phyloP scores from a whole-genome alignment of 1,140 invertebrate genomes.

The Neodiprion virginianus region DNA sequence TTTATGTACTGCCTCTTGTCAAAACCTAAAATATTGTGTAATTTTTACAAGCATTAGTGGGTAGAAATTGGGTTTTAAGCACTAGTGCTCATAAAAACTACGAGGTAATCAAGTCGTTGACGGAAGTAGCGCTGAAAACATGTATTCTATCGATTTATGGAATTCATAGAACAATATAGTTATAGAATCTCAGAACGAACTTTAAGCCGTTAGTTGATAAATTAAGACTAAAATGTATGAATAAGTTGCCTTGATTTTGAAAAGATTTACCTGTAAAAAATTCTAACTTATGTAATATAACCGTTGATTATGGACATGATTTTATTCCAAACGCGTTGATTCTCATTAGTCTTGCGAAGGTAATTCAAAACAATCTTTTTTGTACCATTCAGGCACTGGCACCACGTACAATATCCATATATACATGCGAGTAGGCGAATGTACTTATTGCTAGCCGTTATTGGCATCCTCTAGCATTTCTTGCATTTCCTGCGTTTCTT shows the following conservation, averaged over 20 bases:
- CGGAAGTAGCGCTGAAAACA: too few relatives aligned
- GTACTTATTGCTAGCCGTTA: conserved; percentile 48
- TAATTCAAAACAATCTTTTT: background rate
- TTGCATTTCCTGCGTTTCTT: conserved; percentile 33
- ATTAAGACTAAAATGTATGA: too few relatives aligned
- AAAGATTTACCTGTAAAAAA: background rate
- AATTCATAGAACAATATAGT: background rate
- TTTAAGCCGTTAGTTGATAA: too few relatives aligned
- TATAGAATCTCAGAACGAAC: background rate
- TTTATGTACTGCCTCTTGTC: too few relatives aligned
- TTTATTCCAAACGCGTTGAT: background rate
- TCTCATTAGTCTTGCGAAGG: background rate
- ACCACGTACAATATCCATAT: conserved; percentile 46
- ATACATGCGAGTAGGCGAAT: conserved; percentile 20
- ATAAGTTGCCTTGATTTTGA: background rate
- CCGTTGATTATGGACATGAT: background rate
- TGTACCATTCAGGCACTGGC: background rate
- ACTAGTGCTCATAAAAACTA: too few relatives aligned
- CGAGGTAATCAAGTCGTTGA: too few relatives aligned
- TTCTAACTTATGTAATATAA: background rate
- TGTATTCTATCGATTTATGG: too few relatives aligned
- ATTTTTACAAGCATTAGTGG: too few relatives aligned
- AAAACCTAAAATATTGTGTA: too few relatives aligned
- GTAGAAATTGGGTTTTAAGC: too few relatives aligned
- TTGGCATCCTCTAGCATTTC: conserved; percentile 42